phyloP scores from a whole-genome alignment of 2,888 invertebrate genomes.

The Limnephilus auricula region DNA sequence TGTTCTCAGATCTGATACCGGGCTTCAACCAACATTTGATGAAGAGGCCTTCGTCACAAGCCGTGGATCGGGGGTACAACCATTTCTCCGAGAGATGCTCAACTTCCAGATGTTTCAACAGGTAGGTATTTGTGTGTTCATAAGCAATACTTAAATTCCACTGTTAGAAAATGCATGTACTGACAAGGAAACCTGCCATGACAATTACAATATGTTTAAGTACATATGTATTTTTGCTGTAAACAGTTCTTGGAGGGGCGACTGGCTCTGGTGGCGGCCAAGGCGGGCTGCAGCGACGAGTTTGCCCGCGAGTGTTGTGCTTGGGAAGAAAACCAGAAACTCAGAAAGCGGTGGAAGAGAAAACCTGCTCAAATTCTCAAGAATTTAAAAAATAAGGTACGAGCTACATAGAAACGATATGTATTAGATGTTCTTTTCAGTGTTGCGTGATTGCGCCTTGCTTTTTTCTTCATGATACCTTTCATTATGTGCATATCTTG shows the following conservation, averaged over 20 bases:
- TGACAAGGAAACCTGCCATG: constrained; percentile 1
- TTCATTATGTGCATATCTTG: background rate
- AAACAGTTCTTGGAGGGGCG: constrained; percentile 95
- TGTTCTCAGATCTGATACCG: constrained; percentile 74
- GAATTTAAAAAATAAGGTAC: constrained; percentile 40
- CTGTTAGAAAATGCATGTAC: background rate
- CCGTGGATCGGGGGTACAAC: constrained; percentile 89
- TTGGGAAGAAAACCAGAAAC: constrained; percentile 68
- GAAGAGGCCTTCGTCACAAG: constrained; percentile 92
- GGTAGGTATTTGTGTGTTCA: constrained; percentile 73
- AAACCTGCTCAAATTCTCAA: constrained; percentile 28
- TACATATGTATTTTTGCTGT: constrained; percentile 55
- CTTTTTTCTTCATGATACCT: background rate
- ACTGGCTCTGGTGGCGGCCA: constrained; percentile 73
- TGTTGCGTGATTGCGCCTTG: background rate
- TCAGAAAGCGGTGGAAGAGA: constrained; percentile 21
- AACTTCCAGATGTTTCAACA: constrained; percentile 97
- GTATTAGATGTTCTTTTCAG: background rate
- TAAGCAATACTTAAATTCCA: background rate
- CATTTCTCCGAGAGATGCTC: constrained; percentile 93
- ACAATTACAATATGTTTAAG: constrained; percentile 23
- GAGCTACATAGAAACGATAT: background rate
- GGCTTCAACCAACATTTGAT: constrained; percentile 81
- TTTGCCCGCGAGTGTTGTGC: constrained; percentile 89
- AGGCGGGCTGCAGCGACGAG: constrained; percentile 92